Evolutionary conservation across 92 coral and sea anemone genomes (phyloP), one percentile per base, ranked within the genome.

Genomic region (Phenganax subtilis): DNA sequence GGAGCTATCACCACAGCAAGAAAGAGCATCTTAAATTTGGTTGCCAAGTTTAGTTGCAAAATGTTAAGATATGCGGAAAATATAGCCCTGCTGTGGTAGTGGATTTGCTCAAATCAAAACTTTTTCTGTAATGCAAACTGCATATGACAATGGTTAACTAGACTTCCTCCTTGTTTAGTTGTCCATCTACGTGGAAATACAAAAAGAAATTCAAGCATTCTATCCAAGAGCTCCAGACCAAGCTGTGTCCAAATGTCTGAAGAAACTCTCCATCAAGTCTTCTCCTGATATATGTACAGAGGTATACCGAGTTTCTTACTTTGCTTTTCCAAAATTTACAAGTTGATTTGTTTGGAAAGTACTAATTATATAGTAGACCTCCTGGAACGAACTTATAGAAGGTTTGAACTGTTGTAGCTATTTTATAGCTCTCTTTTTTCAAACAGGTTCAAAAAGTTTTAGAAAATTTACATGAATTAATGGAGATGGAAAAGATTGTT

Each of bases 151-250:
- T 37, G 47, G 47, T 37, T 37, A 37, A 5, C 47, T 37, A 5
- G 47, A 37, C 47, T 37, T 37, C 2, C 47, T 14, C 53, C 54
- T 80, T 11, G n/a, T 84, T 81, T 52, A 88, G 90, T 75, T 88
- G 64, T 82, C 81, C 55, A 73, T 91, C 47, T 90, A 87, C 74
- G 84, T 88, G 52, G 89, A 90, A 62, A 76, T 91, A 55, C 90
- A 91, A 28, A 72, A 86, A 59, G 93, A 90, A 68, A 47, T 91
- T 60, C 91, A 90, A 84, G 77, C 87, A 12, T 91, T 86, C 78
- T 86, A 85, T 71, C 85, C 88, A 12, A 77, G 85, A 57, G 80
- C 88, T 51, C 68, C 89, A 54, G 85, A 81, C 54, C 87, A 83
- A 37, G 87, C 88, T 0, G 76, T 89, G 12, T 84, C 86, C 63